Evolutionary conservation across 1,140 invertebrate species (phyloP), one percentile per base, ranked within the genome.

Genomic region (Pogonomyrmex barbatus): DNA sequence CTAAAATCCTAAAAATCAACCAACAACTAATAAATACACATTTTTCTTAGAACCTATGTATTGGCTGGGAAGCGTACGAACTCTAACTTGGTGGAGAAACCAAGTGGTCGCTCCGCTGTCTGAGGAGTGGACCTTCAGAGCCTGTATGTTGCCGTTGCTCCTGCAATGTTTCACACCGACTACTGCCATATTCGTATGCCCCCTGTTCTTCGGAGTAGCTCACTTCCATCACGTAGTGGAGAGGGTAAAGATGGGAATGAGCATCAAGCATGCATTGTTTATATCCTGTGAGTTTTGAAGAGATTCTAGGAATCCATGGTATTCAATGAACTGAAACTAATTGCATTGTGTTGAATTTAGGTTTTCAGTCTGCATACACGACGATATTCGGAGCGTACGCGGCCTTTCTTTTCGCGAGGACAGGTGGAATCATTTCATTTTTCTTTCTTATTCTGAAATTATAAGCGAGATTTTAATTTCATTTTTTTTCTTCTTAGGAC

Each of bases 311-410:
- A 83, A 58, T n/a, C 5, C 52, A 50, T 24, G 6, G 76, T 47
- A 9, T 87, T n/a, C 6, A 2, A 58, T 36, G 6, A 36, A 77
- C 8, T 24, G 14, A 77, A 71, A n/a, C 45, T 30, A 50, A n/a
- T 10, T 58, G n/a, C 2, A n/a, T 10, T 58, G n/a, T 1, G 33
- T 56, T 52, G 47, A 91, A 95, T 96, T 91, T 95, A 97, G 97
- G 96, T 94, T 99, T 99, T 93, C 99, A 99, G 93, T 98, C 99
- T 92, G 94, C 95, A 4, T 99, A 98, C 93, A 99, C 99, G 24
- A 98, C 98, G 65, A 92, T 99, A 36, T 99, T 99, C 96, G 99
- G 99, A 87, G 97, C 97, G 36, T 99, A 99, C 93, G 99, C 98
- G 17, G 98, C 98, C 39, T 99, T 97, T 93, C 94, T 99, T 63